These are phyloP conservation scores for Rhodophaea formosa DNA, from an alignment of 2,888 invertebrate genomes.

Conservation along the genomic window DNA sequence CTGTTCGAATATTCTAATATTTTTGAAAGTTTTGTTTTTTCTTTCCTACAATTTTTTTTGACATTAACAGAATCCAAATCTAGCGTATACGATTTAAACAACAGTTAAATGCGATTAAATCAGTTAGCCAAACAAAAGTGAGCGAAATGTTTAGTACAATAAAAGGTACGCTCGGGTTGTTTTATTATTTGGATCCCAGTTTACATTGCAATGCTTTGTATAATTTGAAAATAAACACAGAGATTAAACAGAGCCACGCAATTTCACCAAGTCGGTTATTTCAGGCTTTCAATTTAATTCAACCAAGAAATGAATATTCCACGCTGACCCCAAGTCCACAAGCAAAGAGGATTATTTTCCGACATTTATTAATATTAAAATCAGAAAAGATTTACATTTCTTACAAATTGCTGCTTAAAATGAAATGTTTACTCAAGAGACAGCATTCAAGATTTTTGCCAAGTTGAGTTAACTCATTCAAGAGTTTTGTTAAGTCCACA, in stretches of 20 bases:
- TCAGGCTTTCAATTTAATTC: slow-evolving; percentile 8
- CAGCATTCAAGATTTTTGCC: neutral
- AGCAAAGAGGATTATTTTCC: slow-evolving; percentile 20
- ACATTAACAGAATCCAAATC: too few relatives aligned
- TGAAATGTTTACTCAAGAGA: slow-evolving; percentile 1
- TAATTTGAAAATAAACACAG: neutral
- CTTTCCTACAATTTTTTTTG: too few relatives aligned
- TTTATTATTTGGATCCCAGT: neutral
- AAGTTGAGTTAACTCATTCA: too few relatives aligned
- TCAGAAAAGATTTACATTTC: slow-evolving; percentile 23
- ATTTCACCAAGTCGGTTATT: neutral
- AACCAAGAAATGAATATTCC: slow-evolving; percentile 13
- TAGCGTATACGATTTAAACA: too few relatives aligned
- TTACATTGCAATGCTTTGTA: neutral
- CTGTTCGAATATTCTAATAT: too few relatives aligned
- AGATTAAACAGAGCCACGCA: neutral
- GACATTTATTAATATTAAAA: slow-evolving; percentile 24
- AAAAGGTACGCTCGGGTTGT: neutral
- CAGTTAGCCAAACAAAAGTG: too few relatives aligned
- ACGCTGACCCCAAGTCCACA: neutral
- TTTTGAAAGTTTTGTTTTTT: too few relatives aligned
- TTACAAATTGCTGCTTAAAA: slow-evolving; percentile 7
- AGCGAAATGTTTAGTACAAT: too few relatives aligned
- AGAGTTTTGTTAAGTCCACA: neutral
- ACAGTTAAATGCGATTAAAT: too few relatives aligned